These are phyloP conservation scores for Philereme transversata DNA, from an alignment of 2,888 invertebrate species.

Conservation along the genomic window DNA sequence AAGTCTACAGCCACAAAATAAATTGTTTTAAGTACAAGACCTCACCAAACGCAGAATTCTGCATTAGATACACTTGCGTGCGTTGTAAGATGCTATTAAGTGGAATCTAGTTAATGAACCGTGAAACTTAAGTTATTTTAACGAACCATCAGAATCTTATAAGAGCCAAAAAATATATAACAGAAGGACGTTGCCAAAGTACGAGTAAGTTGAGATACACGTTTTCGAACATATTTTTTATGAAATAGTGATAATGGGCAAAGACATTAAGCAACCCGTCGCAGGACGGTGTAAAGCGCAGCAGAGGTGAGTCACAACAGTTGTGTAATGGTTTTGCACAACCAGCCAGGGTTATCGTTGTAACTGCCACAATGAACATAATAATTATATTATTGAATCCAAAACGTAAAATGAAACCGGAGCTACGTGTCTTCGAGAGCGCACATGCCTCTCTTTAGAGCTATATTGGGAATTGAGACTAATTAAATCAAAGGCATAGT, in stretches of 20 bases:
- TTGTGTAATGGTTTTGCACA: slow-evolving; percentile 76
- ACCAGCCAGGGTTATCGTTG: slow-evolving; percentile 57
- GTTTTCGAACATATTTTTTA: slow-evolving; percentile 23
- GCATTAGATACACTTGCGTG: not conserved
- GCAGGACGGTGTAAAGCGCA: slow-evolving; percentile 65
- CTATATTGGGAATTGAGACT: not conserved
- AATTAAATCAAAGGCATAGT: not conserved
- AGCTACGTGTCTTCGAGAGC: slow-evolving; percentile 13
- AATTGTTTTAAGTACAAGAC: too few relatives aligned
- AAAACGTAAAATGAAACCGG: slow-evolving; percentile 21
- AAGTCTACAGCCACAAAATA: too few relatives aligned
- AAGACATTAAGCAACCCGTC: slow-evolving; percentile 61
- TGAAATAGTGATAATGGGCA: slow-evolving; percentile 53
- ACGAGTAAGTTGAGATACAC: slow-evolving; percentile 13
- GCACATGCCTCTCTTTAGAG: slow-evolving; percentile 37
- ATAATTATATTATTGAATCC: slow-evolving; percentile 38
- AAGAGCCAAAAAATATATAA: slow-evolving; percentile 6
- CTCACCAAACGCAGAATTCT: not conserved
- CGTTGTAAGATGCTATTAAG: slow-evolving; percentile 3
- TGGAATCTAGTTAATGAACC: slow-evolving; percentile 8
- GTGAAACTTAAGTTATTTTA: slow-evolving; percentile 11
- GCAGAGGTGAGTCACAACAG: slow-evolving; percentile 67
- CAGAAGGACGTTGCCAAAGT: slow-evolving; percentile 17
- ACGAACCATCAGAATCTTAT: slow-evolving; percentile 7
- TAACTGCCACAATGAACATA: slow-evolving; percentile 53